Evolutionary conservation across 2,888 invertebrate species (phyloP).

Genomic region (Electrophaes corylata): DNA sequence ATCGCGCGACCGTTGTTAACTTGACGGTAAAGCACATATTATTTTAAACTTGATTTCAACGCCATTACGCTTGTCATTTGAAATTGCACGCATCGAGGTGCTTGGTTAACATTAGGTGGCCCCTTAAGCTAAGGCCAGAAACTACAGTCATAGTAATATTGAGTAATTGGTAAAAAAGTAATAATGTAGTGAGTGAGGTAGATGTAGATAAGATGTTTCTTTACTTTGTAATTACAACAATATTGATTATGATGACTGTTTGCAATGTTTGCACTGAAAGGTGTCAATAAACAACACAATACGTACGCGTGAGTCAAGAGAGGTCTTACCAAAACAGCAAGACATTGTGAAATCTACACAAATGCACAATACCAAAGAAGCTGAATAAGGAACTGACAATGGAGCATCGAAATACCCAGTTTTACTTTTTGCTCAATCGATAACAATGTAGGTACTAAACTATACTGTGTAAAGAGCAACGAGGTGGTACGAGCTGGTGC

Average conservation of each 20-base stretch:
- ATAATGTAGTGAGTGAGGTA: not conserved
- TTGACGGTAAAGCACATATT: too few relatives aligned
- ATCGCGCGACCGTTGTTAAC: too few relatives aligned
- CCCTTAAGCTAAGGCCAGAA: too few relatives aligned
- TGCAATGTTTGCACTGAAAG: slow-evolving; percentile 2
- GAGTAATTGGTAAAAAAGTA: not conserved
- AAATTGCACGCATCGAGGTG: too few relatives aligned
- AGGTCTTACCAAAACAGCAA: slow-evolving; percentile 26
- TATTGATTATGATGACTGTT: slow-evolving; percentile 4
- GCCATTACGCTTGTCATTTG: too few relatives aligned
- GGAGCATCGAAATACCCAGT: slow-evolving; percentile 35
- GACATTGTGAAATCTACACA: slow-evolving; percentile 26
- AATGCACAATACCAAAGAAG: slow-evolving; percentile 34
- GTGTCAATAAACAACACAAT: slow-evolving; percentile 23
- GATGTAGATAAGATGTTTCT: not conserved
- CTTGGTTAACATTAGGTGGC: too few relatives aligned
- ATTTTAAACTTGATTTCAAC: too few relatives aligned
- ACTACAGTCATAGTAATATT: too few relatives aligned
- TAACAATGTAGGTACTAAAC: slow-evolving; percentile 48
- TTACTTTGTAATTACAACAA: slow-evolving; percentile 10
- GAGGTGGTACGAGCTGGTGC: slow-evolving; percentile 80
- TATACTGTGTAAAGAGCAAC: slow-evolving; percentile 61
- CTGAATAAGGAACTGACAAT: slow-evolving; percentile 37
- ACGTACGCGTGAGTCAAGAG: slow-evolving; percentile 19
- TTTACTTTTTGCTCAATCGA: slow-evolving; percentile 50